These are phyloP conservation scores for Bubo blakistoni DNA, from an alignment of 2,113 vertebrate species.

Conservation along the genomic window DNA sequence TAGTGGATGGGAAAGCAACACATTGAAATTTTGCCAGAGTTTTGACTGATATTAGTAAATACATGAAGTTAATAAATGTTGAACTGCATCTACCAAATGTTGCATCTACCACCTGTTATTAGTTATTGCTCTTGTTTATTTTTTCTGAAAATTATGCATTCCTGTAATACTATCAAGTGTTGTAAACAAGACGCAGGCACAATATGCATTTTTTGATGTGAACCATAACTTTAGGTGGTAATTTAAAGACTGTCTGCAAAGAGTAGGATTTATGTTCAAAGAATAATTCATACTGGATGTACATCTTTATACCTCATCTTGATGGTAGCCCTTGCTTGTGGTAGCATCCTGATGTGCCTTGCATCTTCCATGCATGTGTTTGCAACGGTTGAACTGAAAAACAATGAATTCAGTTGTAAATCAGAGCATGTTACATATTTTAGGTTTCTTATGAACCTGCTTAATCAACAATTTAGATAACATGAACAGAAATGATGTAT, in stretches of 20 bases:
- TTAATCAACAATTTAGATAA: background rate
- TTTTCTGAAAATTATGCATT: background rate
- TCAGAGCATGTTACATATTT: background rate
- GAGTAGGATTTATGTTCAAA: slow-evolving; percentile 68
- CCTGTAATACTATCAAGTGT: background rate
- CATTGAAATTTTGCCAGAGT: background rate
- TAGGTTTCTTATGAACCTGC: background rate
- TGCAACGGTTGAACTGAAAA: background rate
- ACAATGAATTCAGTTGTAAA: background rate
- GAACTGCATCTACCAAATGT: background rate
- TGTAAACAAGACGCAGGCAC: background rate
- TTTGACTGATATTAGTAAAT: background rate
- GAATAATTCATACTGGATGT: slow-evolving; percentile 18
- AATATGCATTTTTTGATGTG: background rate
- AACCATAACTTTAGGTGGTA: background rate
- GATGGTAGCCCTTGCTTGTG: background rate
- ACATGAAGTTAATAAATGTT: slow-evolving; percentile 1
- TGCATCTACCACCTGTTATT: background rate
- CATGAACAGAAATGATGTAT: background rate
- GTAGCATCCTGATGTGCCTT: background rate
- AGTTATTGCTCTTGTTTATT: background rate
- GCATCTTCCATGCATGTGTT: background rate
- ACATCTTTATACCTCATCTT: slow-evolving; percentile 48
- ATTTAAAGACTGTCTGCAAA: slow-evolving; percentile 64
- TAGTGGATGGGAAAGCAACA: background rate